These are phyloP conservation scores for Lycocerus yunnanus DNA, from an alignment of 2,888 invertebrate genomes.

Conservation along the genomic window DNA sequence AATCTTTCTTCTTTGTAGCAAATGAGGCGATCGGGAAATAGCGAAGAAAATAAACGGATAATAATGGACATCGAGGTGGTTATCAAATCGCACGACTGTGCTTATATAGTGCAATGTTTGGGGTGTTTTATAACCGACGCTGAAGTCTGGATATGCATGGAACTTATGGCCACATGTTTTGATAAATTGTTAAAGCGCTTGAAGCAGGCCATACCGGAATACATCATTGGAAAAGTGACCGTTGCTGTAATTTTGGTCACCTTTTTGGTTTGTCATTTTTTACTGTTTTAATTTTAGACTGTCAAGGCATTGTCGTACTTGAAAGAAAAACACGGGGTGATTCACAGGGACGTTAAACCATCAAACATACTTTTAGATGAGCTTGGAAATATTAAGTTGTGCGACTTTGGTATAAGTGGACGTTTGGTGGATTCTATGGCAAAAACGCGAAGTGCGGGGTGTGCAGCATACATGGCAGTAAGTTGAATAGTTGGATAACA, in stretches of 20 bases:
- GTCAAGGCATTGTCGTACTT: slow-evolving; percentile 96
- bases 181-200: slow-evolving; percentile 91
- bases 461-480: slow-evolving; percentile 99
- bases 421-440: slow-evolving; percentile 97
- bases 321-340: slow-evolving; percentile 95
- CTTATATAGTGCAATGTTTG: slow-evolving; percentile 94
- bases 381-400: slow-evolving; percentile 93
- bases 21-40: slow-evolving; percentile 96
- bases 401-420: slow-evolving; percentile 99
- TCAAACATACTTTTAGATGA: slow-evolving; percentile 97
- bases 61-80: slow-evolving; percentile 99
- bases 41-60: slow-evolving; percentile 96
- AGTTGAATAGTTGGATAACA: slow-evolving; percentile 49
- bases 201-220: slow-evolving; percentile 91
- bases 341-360: slow-evolving; percentile 98
- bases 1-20: slow-evolving; percentile 63
- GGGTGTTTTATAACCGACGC: slow-evolving; percentile 98
- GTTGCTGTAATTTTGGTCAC: slow-evolving; percentile 77
- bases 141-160: slow-evolving; percentile 99
- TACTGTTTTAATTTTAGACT: slow-evolving; percentile 64
- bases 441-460: slow-evolving; percentile 94
- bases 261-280: background rate
- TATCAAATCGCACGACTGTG: slow-evolving; percentile 95
- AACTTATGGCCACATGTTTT: slow-evolving; percentile 98
- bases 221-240: slow-evolving; percentile 95